phyloP scores from a whole-genome alignment of 1,140 invertebrate species.

The Drosophila pachea region DNA sequence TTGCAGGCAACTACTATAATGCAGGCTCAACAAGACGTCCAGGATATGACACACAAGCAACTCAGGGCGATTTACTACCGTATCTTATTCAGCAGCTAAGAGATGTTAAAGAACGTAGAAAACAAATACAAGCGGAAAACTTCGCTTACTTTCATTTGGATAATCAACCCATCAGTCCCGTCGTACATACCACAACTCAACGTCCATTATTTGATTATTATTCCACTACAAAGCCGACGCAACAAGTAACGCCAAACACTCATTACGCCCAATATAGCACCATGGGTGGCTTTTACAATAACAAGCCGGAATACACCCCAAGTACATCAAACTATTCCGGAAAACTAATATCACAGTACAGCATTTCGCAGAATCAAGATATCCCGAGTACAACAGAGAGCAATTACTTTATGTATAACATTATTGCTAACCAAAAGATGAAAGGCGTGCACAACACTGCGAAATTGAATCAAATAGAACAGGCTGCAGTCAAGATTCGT shows the following conservation, averaged over 20 bases:
- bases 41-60: slow-evolving; percentile 27
- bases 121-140: slow-evolving; percentile 69
- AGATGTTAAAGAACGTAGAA: slow-evolving; percentile 65
- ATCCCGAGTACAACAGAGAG: slow-evolving; percentile 64
- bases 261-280: slow-evolving; percentile 79
- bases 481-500: slow-evolving; percentile 45
- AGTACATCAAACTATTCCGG: slow-evolving; percentile 34
- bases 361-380: slow-evolving; percentile 43
- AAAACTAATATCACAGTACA: slow-evolving; percentile 69
- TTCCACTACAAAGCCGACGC: slow-evolving; percentile 29
- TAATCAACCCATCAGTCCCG: slow-evolving; percentile 49
- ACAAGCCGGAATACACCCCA: slow-evolving; percentile 37
- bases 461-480: slow-evolving; percentile 47
- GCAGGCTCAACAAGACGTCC: slow-evolving; percentile 40
- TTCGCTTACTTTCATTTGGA: slow-evolving; percentile 77
- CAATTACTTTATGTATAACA: slow-evolving; percentile 75
- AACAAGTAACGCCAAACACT: slow-evolving; percentile 71
- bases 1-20: slow-evolving; percentile 65
- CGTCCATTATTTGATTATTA: slow-evolving; percentile 24
- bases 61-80: slow-evolving; percentile 52
- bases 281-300: slow-evolving; percentile 81
- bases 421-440: slow-evolving; percentile 75
- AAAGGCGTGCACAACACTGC: slow-evolving; percentile 59
- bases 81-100: slow-evolving; percentile 68
- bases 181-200: slow-evolving; percentile 19